Evolutionary conservation across 2,797 vertebrate genomes (phyloP).

Genomic region (Intellagama lesueurii): DNA sequence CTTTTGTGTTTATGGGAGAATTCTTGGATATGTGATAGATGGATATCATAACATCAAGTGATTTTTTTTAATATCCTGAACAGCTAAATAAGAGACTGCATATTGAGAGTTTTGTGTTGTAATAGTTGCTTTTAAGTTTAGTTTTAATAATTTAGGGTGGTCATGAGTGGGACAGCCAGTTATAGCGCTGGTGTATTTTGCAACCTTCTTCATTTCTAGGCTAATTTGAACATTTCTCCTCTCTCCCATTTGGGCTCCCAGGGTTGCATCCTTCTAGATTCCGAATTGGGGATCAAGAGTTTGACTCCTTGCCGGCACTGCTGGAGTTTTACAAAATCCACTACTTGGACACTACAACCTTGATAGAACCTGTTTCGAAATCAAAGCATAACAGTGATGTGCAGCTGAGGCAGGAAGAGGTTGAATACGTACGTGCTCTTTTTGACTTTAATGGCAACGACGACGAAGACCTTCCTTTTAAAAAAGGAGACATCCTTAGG

Average conservation of each 20-base stretch:
- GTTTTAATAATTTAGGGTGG: not conserved
- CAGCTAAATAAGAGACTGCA: no score
- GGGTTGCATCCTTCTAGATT: conserved; percentile 87
- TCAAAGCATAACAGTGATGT: conserved; percentile 88
- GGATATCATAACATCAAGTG: no score
- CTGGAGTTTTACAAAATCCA: conserved; percentile 99
- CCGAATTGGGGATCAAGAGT: conserved; percentile 98
- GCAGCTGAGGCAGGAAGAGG: conserved; percentile 89
- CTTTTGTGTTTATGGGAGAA: not conserved
- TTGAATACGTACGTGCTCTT: conserved; percentile 92
- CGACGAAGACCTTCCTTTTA: conserved; percentile 98
- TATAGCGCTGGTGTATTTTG: not conserved
- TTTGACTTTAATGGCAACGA: conserved; percentile 99
- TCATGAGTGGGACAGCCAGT: not conserved
- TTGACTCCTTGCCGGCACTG: conserved; percentile 94
- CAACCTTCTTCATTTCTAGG: conserved; percentile 7
- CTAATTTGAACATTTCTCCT: conserved; percentile 67
- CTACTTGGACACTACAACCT: conserved; percentile 99
- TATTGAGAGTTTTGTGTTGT: not conserved
- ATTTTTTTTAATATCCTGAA: no score
- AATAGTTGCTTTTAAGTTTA: not conserved
- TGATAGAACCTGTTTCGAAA: conserved; percentile 95
- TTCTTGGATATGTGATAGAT: no score
- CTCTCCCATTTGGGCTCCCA: conserved; percentile 62
- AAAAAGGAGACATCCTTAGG: conserved; percentile 94